Conservation (phyloP, 2,888 invertebrate genomes). For the Cantharis rustica region DNA sequence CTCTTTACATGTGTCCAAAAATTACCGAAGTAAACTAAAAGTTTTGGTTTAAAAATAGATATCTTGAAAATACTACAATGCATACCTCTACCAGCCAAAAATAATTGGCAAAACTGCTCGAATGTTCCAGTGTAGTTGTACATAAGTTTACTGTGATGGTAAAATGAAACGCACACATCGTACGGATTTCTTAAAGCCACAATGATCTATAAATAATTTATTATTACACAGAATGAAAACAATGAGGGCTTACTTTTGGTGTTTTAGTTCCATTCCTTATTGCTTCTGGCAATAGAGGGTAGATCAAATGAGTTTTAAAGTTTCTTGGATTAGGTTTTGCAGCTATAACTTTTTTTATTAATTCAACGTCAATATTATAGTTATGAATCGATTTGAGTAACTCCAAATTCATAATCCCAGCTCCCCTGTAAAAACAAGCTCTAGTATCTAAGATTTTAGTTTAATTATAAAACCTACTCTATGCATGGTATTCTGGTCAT, state of each 20-base stretch:
- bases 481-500: slow-evolving; percentile 72
- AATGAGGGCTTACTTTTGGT: slow-evolving; percentile 44
- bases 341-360: too few species aligned
- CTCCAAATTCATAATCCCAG: not conserved
- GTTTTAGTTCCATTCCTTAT: slow-evolving; percentile 51
- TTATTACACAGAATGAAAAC: too few species aligned
- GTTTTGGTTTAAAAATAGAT: slow-evolving; percentile 18
- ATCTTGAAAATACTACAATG: too few species aligned
- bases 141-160: slow-evolving; percentile 75
- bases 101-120: slow-evolving; percentile 76
- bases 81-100: slow-evolving; percentile 67
- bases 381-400: not conserved
- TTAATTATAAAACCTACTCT: slow-evolving; percentile 56
- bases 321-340: slow-evolving; percentile 50
- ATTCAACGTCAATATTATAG: not conserved
- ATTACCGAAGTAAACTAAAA: slow-evolving; percentile 38
- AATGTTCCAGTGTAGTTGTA: slow-evolving; percentile 63
- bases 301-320: slow-evolving; percentile 69
- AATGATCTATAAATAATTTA: slow-evolving; percentile 66
- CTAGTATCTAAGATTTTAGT: not conserved
- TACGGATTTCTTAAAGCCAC: slow-evolving; percentile 90
- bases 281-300: slow-evolving; percentile 61
- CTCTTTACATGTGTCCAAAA: slow-evolving; percentile 52
- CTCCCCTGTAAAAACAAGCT: not conserved
- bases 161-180: slow-evolving; percentile 88